Percentiles rank a stretch among this genome's conserved stretches.
Conservation (phyloP, 1,140 invertebrate species). For the Aphelinus atriplicis region DNA sequence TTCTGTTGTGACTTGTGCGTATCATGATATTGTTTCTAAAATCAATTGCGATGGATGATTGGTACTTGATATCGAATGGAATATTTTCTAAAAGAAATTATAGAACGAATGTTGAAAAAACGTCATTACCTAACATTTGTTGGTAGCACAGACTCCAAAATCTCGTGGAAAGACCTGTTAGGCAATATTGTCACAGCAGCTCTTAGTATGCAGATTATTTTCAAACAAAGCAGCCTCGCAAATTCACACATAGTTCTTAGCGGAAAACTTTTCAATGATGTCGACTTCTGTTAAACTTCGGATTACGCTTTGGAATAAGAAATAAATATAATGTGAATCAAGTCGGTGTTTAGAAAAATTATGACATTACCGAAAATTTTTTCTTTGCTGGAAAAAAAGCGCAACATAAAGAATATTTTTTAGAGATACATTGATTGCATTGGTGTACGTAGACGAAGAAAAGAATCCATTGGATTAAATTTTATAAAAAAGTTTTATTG, state of each 20-base stretch:
- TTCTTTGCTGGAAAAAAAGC: too few species aligned
- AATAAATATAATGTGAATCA: background rate
- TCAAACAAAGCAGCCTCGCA: conserved; percentile 32
- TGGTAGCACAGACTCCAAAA: conserved; percentile 55
- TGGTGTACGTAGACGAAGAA: too few species aligned
- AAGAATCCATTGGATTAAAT: too few species aligned
- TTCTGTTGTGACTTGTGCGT: too few species aligned
- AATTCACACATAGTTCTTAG: conserved; percentile 25
- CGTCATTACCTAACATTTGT: conserved; percentile 54
- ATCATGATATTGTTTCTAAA: too few species aligned
- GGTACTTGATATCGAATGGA: too few species aligned
- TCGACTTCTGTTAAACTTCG: conserved; percentile 29
- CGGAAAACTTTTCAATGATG: conserved; percentile 15
- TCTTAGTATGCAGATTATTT: conserved; percentile 46
- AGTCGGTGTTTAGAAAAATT: too few species aligned
- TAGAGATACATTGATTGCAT: too few species aligned
- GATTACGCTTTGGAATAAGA: conserved; percentile 34
- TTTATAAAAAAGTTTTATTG: conserved; percentile 32
- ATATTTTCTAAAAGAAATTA: background rate
- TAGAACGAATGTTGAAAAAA: background rate
- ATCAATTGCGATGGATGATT: too few species aligned
- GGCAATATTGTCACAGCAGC: conserved; percentile 55
- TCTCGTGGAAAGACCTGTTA: conserved; percentile 59
- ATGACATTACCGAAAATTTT: too few species aligned
- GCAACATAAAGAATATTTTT: too few species aligned